phyloP scores from a whole-genome alignment of 2,113 vertebrate genomes.

The Campylomormyrus tamandua region DNA sequence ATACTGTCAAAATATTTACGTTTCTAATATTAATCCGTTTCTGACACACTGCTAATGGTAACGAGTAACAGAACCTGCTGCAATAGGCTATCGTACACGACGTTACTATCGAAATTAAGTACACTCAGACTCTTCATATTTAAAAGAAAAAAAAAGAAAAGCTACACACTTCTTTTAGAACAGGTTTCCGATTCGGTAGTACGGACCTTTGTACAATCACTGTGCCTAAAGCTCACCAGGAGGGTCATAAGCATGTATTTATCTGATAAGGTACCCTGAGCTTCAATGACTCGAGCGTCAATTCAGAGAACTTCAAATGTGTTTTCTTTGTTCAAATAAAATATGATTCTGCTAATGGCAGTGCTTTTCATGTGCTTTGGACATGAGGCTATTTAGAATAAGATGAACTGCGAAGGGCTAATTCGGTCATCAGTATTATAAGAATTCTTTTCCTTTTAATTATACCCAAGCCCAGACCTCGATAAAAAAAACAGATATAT shows the following conservation, averaged over 20 bases:
- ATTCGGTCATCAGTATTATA: background rate
- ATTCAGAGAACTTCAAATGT: background rate
- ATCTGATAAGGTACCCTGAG: background rate
- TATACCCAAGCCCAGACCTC: background rate
- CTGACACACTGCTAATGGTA: background rate
- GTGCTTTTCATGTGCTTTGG: background rate
- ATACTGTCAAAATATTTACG: background rate
- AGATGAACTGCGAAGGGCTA: background rate
- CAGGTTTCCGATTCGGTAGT: background rate
- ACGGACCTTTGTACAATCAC: background rate
- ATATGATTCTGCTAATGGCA: background rate
- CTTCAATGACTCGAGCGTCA: background rate
- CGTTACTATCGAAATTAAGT: background rate
- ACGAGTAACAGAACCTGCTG: background rate
- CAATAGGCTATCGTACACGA: background rate
- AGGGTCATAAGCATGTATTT: background rate
- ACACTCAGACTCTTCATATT: background rate
- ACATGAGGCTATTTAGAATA: background rate
- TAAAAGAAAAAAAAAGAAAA: background rate
- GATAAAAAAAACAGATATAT: background rate
- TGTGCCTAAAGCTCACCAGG: background rate
- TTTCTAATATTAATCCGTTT: background rate
- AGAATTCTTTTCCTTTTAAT: background rate
- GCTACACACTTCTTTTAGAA: background rate
- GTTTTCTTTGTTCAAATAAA: background rate